Evolutionary conservation across 1,140 invertebrate species (phyloP).

Genomic region (Drosophila asahinai): DNA sequence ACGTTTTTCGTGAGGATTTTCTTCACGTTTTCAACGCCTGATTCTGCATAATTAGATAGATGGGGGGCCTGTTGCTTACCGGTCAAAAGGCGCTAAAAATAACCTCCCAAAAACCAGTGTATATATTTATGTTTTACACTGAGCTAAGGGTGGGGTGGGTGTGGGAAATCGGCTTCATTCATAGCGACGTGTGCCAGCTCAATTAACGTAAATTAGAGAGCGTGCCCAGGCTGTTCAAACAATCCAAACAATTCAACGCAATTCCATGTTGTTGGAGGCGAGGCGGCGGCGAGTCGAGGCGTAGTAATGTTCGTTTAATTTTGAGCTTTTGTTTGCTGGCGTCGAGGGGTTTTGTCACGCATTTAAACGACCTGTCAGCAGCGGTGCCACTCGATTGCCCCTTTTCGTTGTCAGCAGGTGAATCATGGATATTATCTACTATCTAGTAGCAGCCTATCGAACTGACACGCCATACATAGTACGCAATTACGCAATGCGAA

Average conservation of each 20-base stretch:
- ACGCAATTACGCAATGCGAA: constrained; percentile 11
- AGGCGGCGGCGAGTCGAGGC: constrained; percentile 2
- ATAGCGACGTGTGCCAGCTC: constrained; percentile 61
- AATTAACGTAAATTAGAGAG: constrained; percentile 72
- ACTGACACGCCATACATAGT: constrained; percentile 7
- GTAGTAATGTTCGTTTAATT: constrained; percentile 23
- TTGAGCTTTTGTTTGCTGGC: constrained; percentile 38
- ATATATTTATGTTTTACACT: neutral
- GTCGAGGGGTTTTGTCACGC: constrained; percentile 37
- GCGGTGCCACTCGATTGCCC: constrained; percentile 2
- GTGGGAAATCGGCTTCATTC: constrained; percentile 23
- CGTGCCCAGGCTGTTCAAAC: constrained; percentile 57
- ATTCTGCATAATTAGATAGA: constrained; percentile 15
- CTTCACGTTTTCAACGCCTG: constrained; percentile 45
- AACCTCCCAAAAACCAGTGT: neutral
- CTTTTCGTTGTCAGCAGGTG: constrained; percentile 15
- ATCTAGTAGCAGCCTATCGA: constrained; percentile 6
- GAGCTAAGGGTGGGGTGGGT: neutral
- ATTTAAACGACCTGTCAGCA: constrained; percentile 46
- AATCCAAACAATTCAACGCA: constrained; percentile 48
- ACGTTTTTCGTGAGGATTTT: constrained; percentile 25
- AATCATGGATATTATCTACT: constrained; percentile 28
- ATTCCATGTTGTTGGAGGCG: constrained; percentile 31
- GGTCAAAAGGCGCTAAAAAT: constrained; percentile 35
- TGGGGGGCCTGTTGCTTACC: constrained; percentile 8